phyloP scores from a whole-genome alignment of 2,888 invertebrate species.

The Tiliacea citrago region DNA sequence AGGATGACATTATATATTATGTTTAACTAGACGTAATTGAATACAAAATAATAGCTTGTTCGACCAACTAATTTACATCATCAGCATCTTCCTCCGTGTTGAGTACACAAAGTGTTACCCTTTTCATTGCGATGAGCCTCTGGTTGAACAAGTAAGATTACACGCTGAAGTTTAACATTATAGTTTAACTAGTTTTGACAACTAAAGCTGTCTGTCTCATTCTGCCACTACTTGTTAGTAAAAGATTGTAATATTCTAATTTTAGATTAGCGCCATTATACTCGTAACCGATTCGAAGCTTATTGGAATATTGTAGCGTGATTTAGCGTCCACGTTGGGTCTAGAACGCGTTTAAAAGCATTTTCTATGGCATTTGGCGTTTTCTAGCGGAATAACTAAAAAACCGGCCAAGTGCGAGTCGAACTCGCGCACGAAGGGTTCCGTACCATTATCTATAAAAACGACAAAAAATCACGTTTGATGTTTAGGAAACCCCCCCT shows the following conservation, averaged over 20 bases:
- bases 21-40: background rate
- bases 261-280: background rate
- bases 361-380: too few relatives aligned
- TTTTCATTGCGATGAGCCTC: conserved; percentile 40
- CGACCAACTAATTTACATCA: conserved; percentile 17
- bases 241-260: conserved; percentile 8
- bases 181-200: conserved; percentile 49
- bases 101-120: conserved; percentile 49
- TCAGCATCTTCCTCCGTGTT: conserved; percentile 30
- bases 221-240: background rate
- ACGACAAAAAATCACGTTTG: too few relatives aligned
- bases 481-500: too few relatives aligned
- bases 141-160: conserved; percentile 52
- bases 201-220: conserved; percentile 13
- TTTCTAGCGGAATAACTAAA: too few relatives aligned
- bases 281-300: too few relatives aligned
- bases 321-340: too few relatives aligned
- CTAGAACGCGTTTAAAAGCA: too few relatives aligned
- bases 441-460: too few relatives aligned
- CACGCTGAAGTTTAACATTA: conserved; percentile 31
- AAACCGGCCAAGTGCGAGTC: too few relatives aligned
- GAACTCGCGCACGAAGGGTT: too few relatives aligned
- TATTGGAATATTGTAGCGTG: too few relatives aligned
- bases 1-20: background rate
- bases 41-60: conserved; percentile 17